Evolutionary conservation across 2,888 invertebrate genomes (phyloP).

Genomic region (Hydraecia micacea): DNA sequence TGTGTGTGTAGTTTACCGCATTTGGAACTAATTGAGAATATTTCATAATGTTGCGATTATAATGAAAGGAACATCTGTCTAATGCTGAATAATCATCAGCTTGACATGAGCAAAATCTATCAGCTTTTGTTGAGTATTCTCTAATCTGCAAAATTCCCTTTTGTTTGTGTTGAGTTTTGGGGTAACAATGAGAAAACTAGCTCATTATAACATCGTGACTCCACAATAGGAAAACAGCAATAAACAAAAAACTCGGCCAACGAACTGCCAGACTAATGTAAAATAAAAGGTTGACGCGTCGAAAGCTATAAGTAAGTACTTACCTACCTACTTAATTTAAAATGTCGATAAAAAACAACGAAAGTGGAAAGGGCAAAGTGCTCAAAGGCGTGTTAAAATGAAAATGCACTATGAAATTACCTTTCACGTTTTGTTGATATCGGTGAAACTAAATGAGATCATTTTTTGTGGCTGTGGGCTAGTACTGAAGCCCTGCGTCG

Average conservation of each 20-base stretch:
- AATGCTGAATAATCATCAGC: constrained; percentile 63
- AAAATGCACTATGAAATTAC: constrained; percentile 89
- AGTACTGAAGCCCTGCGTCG: constrained; percentile 73
- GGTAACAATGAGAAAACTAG: constrained; percentile 33
- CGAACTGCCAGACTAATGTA: constrained; percentile 59
- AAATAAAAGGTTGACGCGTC: constrained; percentile 57
- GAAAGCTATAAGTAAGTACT: constrained; percentile 41
- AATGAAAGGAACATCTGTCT: constrained; percentile 86
- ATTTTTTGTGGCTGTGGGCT: constrained; percentile 85
- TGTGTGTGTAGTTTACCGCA: constrained; percentile 87
- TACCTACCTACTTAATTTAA: constrained; percentile 66
- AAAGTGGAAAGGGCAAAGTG: constrained; percentile 87
- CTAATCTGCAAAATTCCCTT: constrained; percentile 20
- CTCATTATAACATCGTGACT: constrained; percentile 55
- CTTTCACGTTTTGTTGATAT: constrained; percentile 87
- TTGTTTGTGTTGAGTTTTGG: constrained; percentile 24
- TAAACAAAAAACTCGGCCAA: constrained; percentile 61
- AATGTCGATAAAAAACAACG: constrained; percentile 79
- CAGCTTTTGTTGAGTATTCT: constrained; percentile 36
- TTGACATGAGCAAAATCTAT: constrained; percentile 43
- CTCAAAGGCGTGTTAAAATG: constrained; percentile 84
- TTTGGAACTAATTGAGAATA: constrained; percentile 89
- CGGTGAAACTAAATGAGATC: constrained; percentile 86
- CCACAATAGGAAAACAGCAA: constrained; percentile 41
- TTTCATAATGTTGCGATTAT: constrained; percentile 85